Percentiles rank a stretch among this genome's conserved stretches.
Evolutionary conservation across 2,797 vertebrate species (phyloP).

Genomic region (Acropternis orthonyx): DNA sequence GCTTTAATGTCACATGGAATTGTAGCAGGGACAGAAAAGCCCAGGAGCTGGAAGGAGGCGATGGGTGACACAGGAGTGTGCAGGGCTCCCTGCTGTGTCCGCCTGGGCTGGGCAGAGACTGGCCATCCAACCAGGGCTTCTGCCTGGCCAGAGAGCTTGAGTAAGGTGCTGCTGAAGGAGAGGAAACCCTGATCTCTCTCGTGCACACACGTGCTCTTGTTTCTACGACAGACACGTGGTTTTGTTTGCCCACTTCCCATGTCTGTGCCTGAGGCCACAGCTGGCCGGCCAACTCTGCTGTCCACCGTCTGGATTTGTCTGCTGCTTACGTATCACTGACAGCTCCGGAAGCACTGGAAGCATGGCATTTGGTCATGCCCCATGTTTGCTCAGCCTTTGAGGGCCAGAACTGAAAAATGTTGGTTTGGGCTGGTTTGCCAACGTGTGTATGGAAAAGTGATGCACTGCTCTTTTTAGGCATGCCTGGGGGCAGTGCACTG

Average conservation of each 20-base stretch:
- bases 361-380: fast-evolving
- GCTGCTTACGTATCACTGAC: not conserved
- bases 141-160: not conserved
- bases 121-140: fast-evolving
- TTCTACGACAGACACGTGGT: not conserved
- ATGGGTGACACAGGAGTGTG: fast-evolving
- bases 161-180: not conserved
- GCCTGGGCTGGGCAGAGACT: not conserved
- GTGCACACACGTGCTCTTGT: not conserved
- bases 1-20: not conserved
- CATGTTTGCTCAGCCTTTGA: not conserved
- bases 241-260: not conserved
- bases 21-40: not conserved
- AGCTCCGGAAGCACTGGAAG: not conserved
- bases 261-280: not conserved
- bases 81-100: not conserved
- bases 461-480: not conserved
- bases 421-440: not conserved
- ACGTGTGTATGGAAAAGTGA: fast-evolving
- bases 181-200: not conserved
- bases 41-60: fast-evolving
- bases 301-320: not conserved
- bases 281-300: fast-evolving
- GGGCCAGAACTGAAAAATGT: not conserved
- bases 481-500: not conserved